A percentile compares a stretch with the other conserved stretches of the same genome.
These are phyloP conservation scores for Drosophila quadrilineata DNA, from an alignment of 1,140 invertebrate genomes.

Conservation along the genomic window DNA sequence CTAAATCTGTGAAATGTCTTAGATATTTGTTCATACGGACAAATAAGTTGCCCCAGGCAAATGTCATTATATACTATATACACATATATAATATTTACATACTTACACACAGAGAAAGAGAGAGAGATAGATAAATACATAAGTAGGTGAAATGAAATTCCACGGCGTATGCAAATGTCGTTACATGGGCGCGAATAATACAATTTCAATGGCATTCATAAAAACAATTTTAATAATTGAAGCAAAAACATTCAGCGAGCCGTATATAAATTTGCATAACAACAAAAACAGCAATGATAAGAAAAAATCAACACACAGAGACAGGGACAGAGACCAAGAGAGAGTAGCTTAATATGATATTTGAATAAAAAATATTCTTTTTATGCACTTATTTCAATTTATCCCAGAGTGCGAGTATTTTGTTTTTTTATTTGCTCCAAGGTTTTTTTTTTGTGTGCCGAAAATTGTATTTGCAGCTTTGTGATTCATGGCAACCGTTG, in stretches of 20 bases:
- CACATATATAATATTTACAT: neutral
- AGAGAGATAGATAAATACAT: neutral
- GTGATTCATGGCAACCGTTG: constrained; percentile 31
- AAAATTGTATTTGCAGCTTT: constrained; percentile 18
- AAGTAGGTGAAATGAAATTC: constrained; percentile 17
- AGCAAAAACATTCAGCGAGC: constrained; percentile 42
- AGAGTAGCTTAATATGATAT: constrained; percentile 50
- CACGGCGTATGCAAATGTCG: constrained; percentile 59
- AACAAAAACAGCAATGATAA: constrained; percentile 23
- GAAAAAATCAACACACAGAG: neutral
- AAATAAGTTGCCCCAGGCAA: neutral
- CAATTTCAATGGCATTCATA: constrained; percentile 73
- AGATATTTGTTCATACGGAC: constrained; percentile 7
- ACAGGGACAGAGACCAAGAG: constrained; percentile 12
- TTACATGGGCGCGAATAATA: constrained; percentile 73
- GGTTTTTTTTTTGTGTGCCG: neutral
- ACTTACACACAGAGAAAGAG: no score
- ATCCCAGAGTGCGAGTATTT: no score
- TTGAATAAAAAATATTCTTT: constrained; percentile 24
- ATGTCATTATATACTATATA: neutral
- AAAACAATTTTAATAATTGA: constrained; percentile 76
- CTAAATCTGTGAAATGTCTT: no score
- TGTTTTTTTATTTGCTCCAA: constrained; percentile 14
- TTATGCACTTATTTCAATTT: neutral
- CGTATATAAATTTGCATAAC: constrained; percentile 52